Base-by-base conservation (phyloP, 2,113 vertebrate genomes). In the Salvelinus alpinus region DNA sequence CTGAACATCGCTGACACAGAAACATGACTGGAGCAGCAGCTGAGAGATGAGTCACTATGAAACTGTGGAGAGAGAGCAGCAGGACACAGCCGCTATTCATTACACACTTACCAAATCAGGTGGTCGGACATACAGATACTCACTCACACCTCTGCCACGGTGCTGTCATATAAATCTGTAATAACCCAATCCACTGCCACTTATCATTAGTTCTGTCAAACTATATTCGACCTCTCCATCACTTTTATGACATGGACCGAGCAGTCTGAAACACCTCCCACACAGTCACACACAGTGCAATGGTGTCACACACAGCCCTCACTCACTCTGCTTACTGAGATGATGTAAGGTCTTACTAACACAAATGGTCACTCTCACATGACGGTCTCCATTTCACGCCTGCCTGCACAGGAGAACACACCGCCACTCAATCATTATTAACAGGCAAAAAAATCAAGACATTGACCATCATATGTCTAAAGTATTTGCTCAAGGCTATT, bases 41-140 rank as follows among this genome's bases (percentile, higher is more conserved):
- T 71, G 73, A 68, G 29, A 54, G 70, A 71, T 72, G 78, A 80
- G 78, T 85, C 80, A 80, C n/a, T 34, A 9, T 60, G 29, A 51
- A 57, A 80, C 20, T 22, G 20, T 60, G 20, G 71, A 57, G 34
- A 1, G 34, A 8, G 60, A 67, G 25, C 64, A 64, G 16, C 48
- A 20, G 29, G 29, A 60, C 74, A 75, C 73, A 34, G 38, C 4
- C 24, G 22, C 11, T 8, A 74, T 48, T 47, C 60, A 65, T 47
- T 44, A 65, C 34, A 29, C 27, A 29, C 59, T n/a, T 8, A 22
- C n/a, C 7, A 24, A 57, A 71, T 54, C 22, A 71, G 25, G 22
- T 12, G 70, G 47, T 34, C 5, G 16, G 7, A 13, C 57, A 34
- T 4, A 72, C 29, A 31, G 4, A 67, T 12, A 67, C 22, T 13